Evolutionary conservation across 2,113 vertebrate genomes (phyloP), one percentile per base, ranked within the genome.

Genomic region (Poeciliopsis retropinna): DNA sequence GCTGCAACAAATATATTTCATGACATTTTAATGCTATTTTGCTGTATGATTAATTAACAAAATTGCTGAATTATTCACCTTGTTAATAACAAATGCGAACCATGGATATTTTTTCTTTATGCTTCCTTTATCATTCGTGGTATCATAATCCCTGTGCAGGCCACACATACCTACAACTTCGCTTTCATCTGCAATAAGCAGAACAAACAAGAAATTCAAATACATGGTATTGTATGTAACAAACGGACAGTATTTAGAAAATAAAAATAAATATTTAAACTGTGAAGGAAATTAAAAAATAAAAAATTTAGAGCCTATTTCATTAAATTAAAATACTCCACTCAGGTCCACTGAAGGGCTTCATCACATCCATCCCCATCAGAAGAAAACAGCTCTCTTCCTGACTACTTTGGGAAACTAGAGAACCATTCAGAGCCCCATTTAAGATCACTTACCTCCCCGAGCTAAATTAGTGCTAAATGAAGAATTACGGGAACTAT

Each of bases 151-250:
- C 51, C 12, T 91, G 76, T 94, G 79, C 64, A 95, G 93, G 67
- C 95, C 95, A 88, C 95, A 95, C 12, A 92, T 62, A 66, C 81
- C 80, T 27, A 74, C 27, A 51, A 92, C 90, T 0, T 87, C 76
- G 1, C 70, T 57, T 66, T 94, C 93, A 88, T 94, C 94, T 95
- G 83, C 30, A 78, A 34, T 1, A 25, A 68, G 3, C 9, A 25
- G 9, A 57, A n/a, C 51, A 57, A 75, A 31, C 22, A 65, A 17
- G 64, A 66, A 73, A 65, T 10, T 10, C 63, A 65, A 57, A 62
- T 72, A 2, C 8, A 70, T 9, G 29, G 19, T 64, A n/a, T n/a
- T n/a, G n/a, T n/a, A n/a, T n/a, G n/a, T n/a, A 0, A 34, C 25
- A 57, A 6, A 25, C 8, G 8, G 7, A 54, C 51, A 54, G 47